These are phyloP conservation scores for Macquaria australasica DNA, from an alignment of 2,113 vertebrate species.

Conservation along the genomic window DNA sequence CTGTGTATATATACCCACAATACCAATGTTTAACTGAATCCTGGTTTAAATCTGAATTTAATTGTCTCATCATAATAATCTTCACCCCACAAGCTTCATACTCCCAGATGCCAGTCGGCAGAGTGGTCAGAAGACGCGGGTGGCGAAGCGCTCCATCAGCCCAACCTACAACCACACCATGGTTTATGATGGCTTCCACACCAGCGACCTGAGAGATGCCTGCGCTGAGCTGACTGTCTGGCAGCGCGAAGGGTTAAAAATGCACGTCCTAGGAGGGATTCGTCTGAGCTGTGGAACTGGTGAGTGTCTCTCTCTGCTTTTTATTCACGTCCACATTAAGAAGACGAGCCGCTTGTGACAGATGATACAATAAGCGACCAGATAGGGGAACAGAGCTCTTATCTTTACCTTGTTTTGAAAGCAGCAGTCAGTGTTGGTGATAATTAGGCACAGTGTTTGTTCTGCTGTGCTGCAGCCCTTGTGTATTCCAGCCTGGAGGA, in stretches of 20 bases:
- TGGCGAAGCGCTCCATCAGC: conserved; percentile 88
- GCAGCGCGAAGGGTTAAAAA: conserved; percentile 88
- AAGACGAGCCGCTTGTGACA: background rate
- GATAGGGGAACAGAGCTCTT: background rate
- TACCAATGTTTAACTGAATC: background rate
- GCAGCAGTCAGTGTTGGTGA: background rate
- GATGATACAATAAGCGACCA: background rate
- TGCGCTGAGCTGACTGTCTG: conserved; percentile 95
- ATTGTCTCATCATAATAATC: background rate
- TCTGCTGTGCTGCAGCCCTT: background rate
- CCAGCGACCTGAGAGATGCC: conserved; percentile 90
- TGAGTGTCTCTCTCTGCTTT: conserved; percentile 65
- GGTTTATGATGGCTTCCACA: conserved; percentile 96
- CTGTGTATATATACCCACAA: background rate
- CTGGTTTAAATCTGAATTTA: background rate
- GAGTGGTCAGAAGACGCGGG: conserved; percentile 91
- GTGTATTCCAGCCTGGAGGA: background rate
- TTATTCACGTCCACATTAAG: background rate
- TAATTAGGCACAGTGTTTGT: conserved; percentile 7
- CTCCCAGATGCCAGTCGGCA: conserved; percentile 92
- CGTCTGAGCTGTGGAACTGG: conserved; percentile 94
- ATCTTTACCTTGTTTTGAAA: conserved; percentile 11
- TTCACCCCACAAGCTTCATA: conserved; percentile 85
- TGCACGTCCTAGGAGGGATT: conserved; percentile 88
- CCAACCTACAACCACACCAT: conserved; percentile 97